These are phyloP conservation scores for Caranx ignobilis DNA, from an alignment of 2,113 vertebrate species.

Conservation along the genomic window DNA sequence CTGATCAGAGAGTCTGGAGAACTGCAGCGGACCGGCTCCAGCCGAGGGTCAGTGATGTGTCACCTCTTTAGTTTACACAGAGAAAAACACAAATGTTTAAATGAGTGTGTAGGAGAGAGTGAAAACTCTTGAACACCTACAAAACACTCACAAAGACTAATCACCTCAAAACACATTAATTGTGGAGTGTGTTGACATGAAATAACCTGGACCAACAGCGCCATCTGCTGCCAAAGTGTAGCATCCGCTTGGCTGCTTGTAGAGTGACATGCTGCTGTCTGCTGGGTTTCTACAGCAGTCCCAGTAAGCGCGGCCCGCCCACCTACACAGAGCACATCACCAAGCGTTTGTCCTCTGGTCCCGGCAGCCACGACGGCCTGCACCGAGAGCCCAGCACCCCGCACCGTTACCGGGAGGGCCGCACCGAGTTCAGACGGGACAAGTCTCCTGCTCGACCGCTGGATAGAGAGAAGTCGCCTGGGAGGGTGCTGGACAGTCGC, in stretches of 20 bases:
- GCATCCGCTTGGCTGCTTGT: background rate
- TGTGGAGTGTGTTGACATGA: background rate
- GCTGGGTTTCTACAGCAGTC: constrained; percentile 84
- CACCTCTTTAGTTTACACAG: background rate
- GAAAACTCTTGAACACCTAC: constrained; percentile 17
- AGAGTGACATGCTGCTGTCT: background rate
- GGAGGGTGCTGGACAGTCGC: constrained; percentile 92
- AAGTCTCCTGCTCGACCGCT: constrained; percentile 95
- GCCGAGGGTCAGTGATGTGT: constrained; percentile 74
- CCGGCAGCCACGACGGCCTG: constrained; percentile 90
- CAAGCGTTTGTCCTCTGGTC: constrained; percentile 93
- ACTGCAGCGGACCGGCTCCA: constrained; percentile 88
- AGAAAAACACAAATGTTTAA: background rate
- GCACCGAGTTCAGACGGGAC: constrained; percentile 95
- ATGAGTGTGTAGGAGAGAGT: background rate
- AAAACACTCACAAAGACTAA: background rate
- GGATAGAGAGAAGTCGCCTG: constrained; percentile 96
- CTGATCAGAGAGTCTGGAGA: constrained; percentile 94
- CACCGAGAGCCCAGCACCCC: constrained; percentile 97
- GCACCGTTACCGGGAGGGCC: constrained; percentile 95
- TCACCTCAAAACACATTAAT: constrained; percentile 6
- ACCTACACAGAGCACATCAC: constrained; percentile 99
- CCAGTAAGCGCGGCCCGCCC: constrained; percentile 96
- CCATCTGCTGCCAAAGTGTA: constrained; percentile 37
- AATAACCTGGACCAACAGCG: constrained; percentile 3